These are phyloP conservation scores for Pempheris klunzingeri DNA, from an alignment of 2,797 vertebrate genomes.

Conservation along the genomic window DNA sequence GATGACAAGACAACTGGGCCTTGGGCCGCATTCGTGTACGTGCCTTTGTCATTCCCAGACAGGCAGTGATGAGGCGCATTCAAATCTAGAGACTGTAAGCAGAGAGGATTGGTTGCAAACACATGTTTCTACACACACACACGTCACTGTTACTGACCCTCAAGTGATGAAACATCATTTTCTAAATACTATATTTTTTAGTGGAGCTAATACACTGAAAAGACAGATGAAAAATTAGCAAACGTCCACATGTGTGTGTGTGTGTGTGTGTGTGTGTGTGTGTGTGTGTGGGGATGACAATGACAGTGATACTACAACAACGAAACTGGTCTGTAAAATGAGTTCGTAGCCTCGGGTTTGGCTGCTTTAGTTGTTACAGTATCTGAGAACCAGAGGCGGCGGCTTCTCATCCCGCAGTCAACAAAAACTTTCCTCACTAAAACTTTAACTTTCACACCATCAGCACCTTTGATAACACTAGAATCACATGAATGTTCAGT, in stretches of 20 bases:
- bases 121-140: neutral
- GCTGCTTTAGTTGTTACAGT: neutral
- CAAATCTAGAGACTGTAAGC: conserved; percentile 28
- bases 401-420: neutral
- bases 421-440: neutral
- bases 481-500: neutral
- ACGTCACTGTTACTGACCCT: conserved; percentile 9
- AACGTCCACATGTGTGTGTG: neutral
- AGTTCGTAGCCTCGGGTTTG: neutral
- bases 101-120: conserved; percentile 23
- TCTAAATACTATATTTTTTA: conserved; percentile 11
- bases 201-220: neutral
- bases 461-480: neutral
- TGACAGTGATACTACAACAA: no score
- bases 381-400: neutral
- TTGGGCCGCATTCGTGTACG: conserved; percentile 55
- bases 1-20: conserved; percentile 69
- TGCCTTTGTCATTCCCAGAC: conserved; percentile 71
- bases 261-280: neutral
- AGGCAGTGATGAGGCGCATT: conserved; percentile 53
- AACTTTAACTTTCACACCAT: conserved; percentile 1
- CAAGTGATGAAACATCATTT: conserved; percentile 25
- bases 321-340: conserved; percentile 7
- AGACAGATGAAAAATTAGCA: neutral
- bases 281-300: neutral